Conservation (phyloP, 2,113 vertebrate genomes). For the Callipepla squamata region DNA sequence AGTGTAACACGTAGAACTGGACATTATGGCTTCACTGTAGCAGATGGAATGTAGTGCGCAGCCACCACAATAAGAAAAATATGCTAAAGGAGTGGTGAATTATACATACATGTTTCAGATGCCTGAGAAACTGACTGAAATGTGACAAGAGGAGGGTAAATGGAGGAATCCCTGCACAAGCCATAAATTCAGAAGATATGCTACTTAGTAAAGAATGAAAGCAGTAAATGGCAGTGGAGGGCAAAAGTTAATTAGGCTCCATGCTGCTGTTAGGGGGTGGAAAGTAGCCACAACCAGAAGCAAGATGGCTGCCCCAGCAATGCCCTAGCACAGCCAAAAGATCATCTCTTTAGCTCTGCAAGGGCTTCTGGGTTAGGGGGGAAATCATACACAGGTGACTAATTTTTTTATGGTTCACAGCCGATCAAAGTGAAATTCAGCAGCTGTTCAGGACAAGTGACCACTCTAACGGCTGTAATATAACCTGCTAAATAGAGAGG, state of each 20-base stretch:
- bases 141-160: background rate
- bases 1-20: background rate
- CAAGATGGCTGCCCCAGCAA: slow-evolving; percentile 76
- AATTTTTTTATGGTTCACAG: slow-evolving; percentile 86
- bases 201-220: slow-evolving; percentile 67
- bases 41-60: background rate
- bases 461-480: slow-evolving; percentile 86
- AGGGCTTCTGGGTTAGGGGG: slow-evolving; percentile 81
- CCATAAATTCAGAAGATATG: slow-evolving; percentile 53
- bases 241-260: slow-evolving; percentile 74
- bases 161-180: background rate
- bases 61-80: background rate
- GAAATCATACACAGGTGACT: slow-evolving; percentile 86
- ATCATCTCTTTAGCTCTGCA: slow-evolving; percentile 76
- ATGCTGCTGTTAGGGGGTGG: slow-evolving; percentile 46
- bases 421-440: slow-evolving; percentile 87
- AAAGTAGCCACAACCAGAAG: slow-evolving; percentile 66
- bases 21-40: background rate
- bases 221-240: slow-evolving; percentile 53
- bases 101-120: background rate
- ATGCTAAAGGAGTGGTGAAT: background rate
- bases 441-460: slow-evolving; percentile 90
- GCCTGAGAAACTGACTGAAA: background rate
- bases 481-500: slow-evolving; percentile 89
- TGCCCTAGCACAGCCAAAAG: slow-evolving; percentile 60